Evolutionary conservation across 2,113 vertebrate genomes (phyloP).

Genomic region (Tachysurus fulvidraco): DNA sequence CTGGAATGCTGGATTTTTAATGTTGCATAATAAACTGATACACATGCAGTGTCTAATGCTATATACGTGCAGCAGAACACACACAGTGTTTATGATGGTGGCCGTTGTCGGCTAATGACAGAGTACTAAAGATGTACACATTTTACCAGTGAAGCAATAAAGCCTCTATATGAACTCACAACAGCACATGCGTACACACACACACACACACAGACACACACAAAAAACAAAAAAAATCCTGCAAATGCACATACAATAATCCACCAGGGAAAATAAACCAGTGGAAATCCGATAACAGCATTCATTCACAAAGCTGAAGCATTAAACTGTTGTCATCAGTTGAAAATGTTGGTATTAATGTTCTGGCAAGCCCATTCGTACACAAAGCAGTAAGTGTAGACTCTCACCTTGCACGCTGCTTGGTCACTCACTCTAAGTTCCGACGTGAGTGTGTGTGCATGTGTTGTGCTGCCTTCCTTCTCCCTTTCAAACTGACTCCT

Average conservation of each 20-base stretch:
- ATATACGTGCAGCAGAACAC: conserved; percentile 18
- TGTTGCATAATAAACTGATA: not conserved
- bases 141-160: conserved; percentile 27
- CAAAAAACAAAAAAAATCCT: conserved; percentile 24
- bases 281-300: not conserved
- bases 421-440: conserved; percentile 69
- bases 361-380: conserved; percentile 1
- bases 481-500: conserved; percentile 60
- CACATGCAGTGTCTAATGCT: conserved; percentile 8
- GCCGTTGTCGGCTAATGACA: conserved; percentile 28
- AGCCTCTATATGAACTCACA: not conserved
- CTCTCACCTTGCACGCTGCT: conserved; percentile 69
- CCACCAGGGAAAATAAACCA: not conserved
- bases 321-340: not conserved
- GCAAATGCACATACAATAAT: conserved; percentile 12
- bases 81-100: conserved; percentile 34
- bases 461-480: conserved; percentile 51
- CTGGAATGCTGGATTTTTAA: not conserved
- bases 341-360: not conserved
- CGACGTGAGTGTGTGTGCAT: conserved; percentile 58
- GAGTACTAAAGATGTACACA: conserved; percentile 25
- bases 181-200: not conserved
- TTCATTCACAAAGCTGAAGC: not conserved
- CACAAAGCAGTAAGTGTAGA: conserved; percentile 42
- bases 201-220: conserved; percentile 16